Conservation (phyloP, 2,888 invertebrate genomes). For the Dynastes maya region DNA sequence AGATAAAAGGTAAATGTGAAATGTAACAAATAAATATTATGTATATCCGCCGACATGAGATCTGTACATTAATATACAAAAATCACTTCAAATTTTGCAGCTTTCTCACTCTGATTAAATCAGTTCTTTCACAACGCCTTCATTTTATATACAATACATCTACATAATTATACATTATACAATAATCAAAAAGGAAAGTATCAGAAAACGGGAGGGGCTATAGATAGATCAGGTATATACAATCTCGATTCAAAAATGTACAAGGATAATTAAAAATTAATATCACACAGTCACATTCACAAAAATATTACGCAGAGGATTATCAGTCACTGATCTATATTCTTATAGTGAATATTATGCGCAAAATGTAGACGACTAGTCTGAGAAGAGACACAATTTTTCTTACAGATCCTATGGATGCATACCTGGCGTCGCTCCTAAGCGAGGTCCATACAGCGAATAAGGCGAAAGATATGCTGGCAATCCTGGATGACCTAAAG, state of each 20-base stretch:
- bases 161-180: slow-evolving; percentile 15
- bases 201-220: neutral
- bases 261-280: slow-evolving; percentile 63
- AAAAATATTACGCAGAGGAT: slow-evolving; percentile 53
- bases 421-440: slow-evolving; percentile 85
- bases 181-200: neutral
- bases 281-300: slow-evolving; percentile 69
- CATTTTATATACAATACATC: slow-evolving; percentile 25
- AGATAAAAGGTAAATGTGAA: slow-evolving; percentile 21
- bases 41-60: slow-evolving; percentile 58
- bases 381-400: slow-evolving; percentile 32
- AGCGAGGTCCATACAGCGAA: slow-evolving; percentile 87
- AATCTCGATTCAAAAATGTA: slow-evolving; percentile 48
- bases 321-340: slow-evolving; percentile 6
- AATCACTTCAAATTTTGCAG: slow-evolving; percentile 46
- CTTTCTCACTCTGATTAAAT: slow-evolving; percentile 48
- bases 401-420: slow-evolving; percentile 74
- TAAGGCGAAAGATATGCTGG: slow-evolving; percentile 92
- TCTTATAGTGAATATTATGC: slow-evolving; percentile 5
- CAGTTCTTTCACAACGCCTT: slow-evolving; percentile 29
- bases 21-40: slow-evolving; percentile 56
- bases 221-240: slow-evolving; percentile 29
- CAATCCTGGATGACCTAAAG: slow-evolving; percentile 83
- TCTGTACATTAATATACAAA: slow-evolving; percentile 65
- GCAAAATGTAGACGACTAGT: slow-evolving; percentile 44